A percentile compares a stretch with the other conserved stretches of the same genome.
These are phyloP conservation scores for Sitobion miscanthi DNA, from an alignment of 1,140 invertebrate species.

Conservation along the genomic window DNA sequence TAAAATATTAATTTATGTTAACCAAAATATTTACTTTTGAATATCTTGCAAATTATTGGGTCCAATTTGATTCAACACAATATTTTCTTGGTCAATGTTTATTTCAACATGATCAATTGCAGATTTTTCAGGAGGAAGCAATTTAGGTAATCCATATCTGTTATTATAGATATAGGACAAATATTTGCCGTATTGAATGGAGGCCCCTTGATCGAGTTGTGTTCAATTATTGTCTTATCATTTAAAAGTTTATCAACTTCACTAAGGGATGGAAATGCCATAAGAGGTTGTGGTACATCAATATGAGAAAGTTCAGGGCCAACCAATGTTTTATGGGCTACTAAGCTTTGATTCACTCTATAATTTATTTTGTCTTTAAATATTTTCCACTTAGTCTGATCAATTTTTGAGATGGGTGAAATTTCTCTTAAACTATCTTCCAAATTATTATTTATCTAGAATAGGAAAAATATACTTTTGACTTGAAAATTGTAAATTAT, in stretches of 20 bases:
- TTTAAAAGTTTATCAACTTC: constrained; percentile 22
- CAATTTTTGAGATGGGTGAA: neutral
- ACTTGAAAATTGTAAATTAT: neutral
- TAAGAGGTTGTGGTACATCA: neutral
- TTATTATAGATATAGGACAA: constrained; percentile 4
- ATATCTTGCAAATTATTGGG: too few relatives aligned
- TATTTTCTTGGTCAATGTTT: neutral
- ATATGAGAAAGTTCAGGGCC: neutral
- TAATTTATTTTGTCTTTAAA: constrained; percentile 27
- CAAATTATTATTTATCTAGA: constrained; percentile 34
- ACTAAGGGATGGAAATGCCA: neutral
- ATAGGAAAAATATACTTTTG: neutral
- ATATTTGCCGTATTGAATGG: neutral
- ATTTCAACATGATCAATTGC: neutral
- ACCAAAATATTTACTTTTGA: constrained; percentile 5
- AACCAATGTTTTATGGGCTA: constrained; percentile 13
- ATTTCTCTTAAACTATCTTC: constrained; percentile 14
- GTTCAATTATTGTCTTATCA: neutral
- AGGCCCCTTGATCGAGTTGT: neutral
- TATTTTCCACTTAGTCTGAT: neutral
- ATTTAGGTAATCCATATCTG: neutral
- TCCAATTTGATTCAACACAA: neutral
- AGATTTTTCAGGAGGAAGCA: neutral
- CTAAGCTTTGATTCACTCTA: neutral
- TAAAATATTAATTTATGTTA: neutral